Base-by-base conservation (phyloP, 2,888 invertebrate species). In the Cheilosia pagana region DNA sequence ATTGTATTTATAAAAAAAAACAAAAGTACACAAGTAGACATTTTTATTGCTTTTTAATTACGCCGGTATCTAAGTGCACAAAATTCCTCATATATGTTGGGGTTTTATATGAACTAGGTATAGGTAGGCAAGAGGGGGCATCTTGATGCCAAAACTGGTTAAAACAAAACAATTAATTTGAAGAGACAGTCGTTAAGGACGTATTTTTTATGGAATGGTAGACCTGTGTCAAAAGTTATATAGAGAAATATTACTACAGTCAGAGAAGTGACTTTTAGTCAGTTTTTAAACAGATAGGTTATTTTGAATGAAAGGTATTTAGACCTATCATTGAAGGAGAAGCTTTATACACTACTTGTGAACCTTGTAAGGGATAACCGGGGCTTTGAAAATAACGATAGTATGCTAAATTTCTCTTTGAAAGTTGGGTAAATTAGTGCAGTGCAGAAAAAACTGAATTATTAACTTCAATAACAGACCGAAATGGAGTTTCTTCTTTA, bases 1-100 rank as follows among this genome's bases (percentile, higher is more conserved):
- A 83, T 23, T 21, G 63, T 63, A 52, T 10, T n/a, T n/a, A n/a
- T n/a, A 53, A 71, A 25, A 50, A 72, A 10, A 39, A 52, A 28
- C 43, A 41, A 45, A 28, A 43, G 7, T 23, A 59, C 63, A 63
- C 63, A 63, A 68, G 74, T 63, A 23, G 71, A 21, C 50, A 25
- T 62, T 53, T 31, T 74, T 79, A 78, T 83, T 16, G 45, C 28
- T 78, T 78, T 78, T 83, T 83, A 83, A 83, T 83, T 83, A 60
- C 78, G 50, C 25, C 0, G 10, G 48, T 52, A 57, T 57, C 65
- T 52, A 75, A 75, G 59, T 59, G 57, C 52, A 60, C 52, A 35
- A 50, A 65, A 75, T 43, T 43, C 53, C 19, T 59, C 35, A 6
- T 16, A 3, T 52, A 21, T 48, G 23, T 7, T 19, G 25, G n/a